Base-by-base conservation (phyloP, 2,797 vertebrate genomes). In the Cephalopachus bancanus region DNA sequence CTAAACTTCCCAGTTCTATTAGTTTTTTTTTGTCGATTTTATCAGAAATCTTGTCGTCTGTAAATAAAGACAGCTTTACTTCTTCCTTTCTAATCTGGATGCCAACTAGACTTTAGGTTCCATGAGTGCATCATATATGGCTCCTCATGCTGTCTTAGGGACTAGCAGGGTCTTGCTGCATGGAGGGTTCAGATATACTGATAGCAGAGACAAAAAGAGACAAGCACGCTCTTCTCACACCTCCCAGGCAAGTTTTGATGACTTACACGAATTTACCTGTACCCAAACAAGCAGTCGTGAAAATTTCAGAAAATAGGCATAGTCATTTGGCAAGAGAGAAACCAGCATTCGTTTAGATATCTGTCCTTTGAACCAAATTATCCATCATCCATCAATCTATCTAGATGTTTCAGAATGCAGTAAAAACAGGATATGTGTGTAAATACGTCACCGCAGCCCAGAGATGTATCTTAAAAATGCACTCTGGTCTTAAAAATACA, bases 51-150 rank as follows among this genome's bases (percentile, higher is more conserved):
- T 17, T 72, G 19, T 20, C 9, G 9, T 67, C 49, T 83, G 5
- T 79, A 72, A 89, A 26, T 53, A 69, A 83, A 87, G 28, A 67
- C 3, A 30, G 4, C 0, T 5, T 24, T 33, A 60, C 5, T 37
- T 75, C 49, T 62, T 88, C 26, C 57, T 74, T 57, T 76, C 26
- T 26, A 53, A 16, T 59, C 60, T 72, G 55, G 7, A 5, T 75
- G 6, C 4, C 6, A 20, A 3, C 5, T 7, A 7, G 30, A 53
- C 57, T 67, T 14, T 4, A 19, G 15, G 24, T 17, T 65, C 3
- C 22, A 0, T 26, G 51, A 37, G 11, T 17, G 3, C 15, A 3
- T 17, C 9, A 0, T 9, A 3, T 5, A 0, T 12, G 26, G 30
- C 2, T 37, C 24, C 24, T 12, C 15, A 8, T 2, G 10, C 10